Evolutionary conservation across 92 coral and sea anemone genomes (phyloP).

Genomic region (Palythoa caribaeorum): DNA sequence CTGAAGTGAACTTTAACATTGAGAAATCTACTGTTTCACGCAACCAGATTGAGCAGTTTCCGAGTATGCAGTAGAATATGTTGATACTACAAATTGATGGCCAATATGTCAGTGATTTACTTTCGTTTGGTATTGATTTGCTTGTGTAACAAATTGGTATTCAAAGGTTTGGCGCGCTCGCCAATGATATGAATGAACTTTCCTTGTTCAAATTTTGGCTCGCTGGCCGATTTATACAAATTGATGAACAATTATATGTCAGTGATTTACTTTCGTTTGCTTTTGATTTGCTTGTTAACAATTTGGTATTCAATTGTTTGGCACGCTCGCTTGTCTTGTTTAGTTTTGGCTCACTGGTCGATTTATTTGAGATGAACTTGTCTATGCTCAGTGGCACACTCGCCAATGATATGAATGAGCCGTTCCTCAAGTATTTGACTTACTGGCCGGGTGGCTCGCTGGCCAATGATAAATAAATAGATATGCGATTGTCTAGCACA

Average conservation of each 20-base stretch:
- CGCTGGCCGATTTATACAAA: constrained; percentile 41
- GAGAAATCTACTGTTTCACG: constrained; percentile 38
- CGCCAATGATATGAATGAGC: constrained; percentile 28
- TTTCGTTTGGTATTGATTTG: constrained; percentile 39
- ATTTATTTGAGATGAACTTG: constrained; percentile 33
- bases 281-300: constrained; percentile 39
- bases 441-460: constrained; percentile 39
- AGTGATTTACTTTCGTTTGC: constrained; percentile 37
- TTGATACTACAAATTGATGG: constrained; percentile 43
- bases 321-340: constrained; percentile 45
- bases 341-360: constrained; percentile 33
- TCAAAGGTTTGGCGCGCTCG: constrained; percentile 35
- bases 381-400: constrained; percentile 38
- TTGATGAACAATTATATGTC: constrained; percentile 33
- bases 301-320: constrained; percentile 34
- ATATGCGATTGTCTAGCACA: constrained; percentile 26
- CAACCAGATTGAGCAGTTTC: constrained; percentile 43
- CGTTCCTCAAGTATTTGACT: constrained; percentile 26
- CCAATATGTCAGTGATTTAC: constrained; percentile 41
- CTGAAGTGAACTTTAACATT: constrained; percentile 29
- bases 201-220: constrained; percentile 41
- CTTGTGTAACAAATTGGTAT: constrained; percentile 37
- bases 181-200: constrained; percentile 36
- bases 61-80: constrained; percentile 38
- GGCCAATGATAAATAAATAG: constrained; percentile 13